Base-by-base conservation (phyloP, 2,888 invertebrate species). In the Drosophila pseudotakahashii region DNA sequence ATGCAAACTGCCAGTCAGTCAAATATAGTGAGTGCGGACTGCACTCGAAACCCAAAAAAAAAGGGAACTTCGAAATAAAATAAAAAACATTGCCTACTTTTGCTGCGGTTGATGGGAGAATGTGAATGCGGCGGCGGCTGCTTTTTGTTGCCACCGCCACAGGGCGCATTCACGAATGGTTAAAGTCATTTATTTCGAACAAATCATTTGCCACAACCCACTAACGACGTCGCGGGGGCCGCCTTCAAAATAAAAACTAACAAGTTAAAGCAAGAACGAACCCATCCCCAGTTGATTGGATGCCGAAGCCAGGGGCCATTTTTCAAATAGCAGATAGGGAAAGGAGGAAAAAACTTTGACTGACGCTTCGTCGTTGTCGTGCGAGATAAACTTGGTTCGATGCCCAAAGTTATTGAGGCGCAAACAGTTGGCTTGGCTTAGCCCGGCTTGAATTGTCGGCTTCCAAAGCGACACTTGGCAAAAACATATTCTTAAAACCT, bases 121-220 rank as follows among this genome's bases (percentile, higher is more conserved):
- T 54, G 68, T 36, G 68, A 53, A 44, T 70, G 71, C 71, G 63
- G 71, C 71, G 63, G 71, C 71, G 53, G 42, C 55, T 32, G 39
- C 45, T 71, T 71, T 79, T 77, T 83, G 84, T 81, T 52, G 52
- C 37, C 41, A 2, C 9, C 30, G 23, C 32, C 64, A 7, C n/a
- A 10, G 48, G 34, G n/a, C 41, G 63, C 79, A 75, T 72, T 75
- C 52, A 74, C 78, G 80, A 81, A 86, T 86, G 83, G 78, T 80
- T 78, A 78, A 86, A 86, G 86, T 83, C 83, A 86, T 81, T 81
- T 81, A 86, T 81, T 81, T 80, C 74, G 71, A 86, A 86, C 81
- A 81, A 81, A 81, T 86, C 86, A 81, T 80, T 81, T 77, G 75
- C 77, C 82, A 74, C 42, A 51, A 32, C 58, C 58, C 47, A 34